Percentiles rank a stretch among this genome's conserved stretches.
These are phyloP conservation scores for Thecophora atra DNA, from an alignment of 2,888 invertebrate genomes.

Conservation along the genomic window DNA sequence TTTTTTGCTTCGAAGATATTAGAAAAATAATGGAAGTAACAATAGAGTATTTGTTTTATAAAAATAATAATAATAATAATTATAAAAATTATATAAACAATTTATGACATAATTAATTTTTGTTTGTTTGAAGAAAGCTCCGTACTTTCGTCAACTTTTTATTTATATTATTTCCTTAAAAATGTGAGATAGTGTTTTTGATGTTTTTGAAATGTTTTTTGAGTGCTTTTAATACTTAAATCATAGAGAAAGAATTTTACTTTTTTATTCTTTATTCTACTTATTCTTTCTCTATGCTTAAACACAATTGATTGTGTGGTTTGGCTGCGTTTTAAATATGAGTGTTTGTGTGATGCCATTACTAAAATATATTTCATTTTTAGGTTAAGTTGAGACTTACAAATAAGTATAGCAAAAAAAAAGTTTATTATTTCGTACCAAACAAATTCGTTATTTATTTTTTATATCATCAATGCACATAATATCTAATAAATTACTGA, in stretches of 20 bases:
- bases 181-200: conserved; percentile 19
- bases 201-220: conserved; percentile 8
- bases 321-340: neutral
- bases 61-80: too few relatives aligned
- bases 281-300: neutral
- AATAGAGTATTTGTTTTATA: too few relatives aligned
- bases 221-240: neutral
- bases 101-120: too few relatives aligned
- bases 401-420: conserved; percentile 5
- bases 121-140: too few relatives aligned
- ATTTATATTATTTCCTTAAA: too few relatives aligned
- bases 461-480: neutral
- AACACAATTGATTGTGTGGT: neutral
- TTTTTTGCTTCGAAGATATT: too few relatives aligned
- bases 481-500: neutral
- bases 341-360: too few relatives aligned
- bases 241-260: too few relatives aligned
- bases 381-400: conserved; percentile 7
- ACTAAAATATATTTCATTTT: neutral
- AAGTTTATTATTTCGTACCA: conserved; percentile 24
- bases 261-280: too few relatives aligned
- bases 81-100: too few relatives aligned
- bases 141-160: too few relatives aligned
- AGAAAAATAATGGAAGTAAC: too few relatives aligned
- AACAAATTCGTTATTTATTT: conserved; percentile 26